phyloP scores from a whole-genome alignment of 2,797 vertebrate genomes.

The Ptychadena robeensis region DNA sequence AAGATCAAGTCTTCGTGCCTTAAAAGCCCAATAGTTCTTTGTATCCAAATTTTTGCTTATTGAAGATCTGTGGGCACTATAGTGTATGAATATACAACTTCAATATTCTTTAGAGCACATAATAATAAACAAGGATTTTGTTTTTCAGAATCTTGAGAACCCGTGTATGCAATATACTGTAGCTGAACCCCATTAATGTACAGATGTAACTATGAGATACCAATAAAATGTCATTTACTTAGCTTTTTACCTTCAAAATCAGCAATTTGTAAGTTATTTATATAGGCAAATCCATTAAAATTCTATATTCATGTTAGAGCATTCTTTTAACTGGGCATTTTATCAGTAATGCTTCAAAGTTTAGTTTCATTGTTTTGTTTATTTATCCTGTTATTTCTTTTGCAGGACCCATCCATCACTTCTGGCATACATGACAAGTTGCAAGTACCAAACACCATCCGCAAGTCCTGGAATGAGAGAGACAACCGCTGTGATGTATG shows the following conservation, averaged over 20 bases:
- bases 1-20: no score
- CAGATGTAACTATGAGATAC: background rate
- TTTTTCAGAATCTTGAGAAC: background rate
- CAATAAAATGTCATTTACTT: background rate
- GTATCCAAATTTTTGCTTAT: no score
- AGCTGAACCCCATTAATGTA: background rate
- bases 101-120: slow-evolving; percentile 1
- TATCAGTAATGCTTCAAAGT: background rate
- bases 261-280: background rate
- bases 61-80: no score
- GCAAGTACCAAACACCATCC: slow-evolving; percentile 84
- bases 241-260: no score
- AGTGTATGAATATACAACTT: background rate
- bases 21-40: no score
- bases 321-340: background rate
- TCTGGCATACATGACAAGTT: slow-evolving; percentile 89
- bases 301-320: background rate
- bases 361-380: background rate
- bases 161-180: background rate
- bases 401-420: slow-evolving; percentile 85
- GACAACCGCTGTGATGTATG: slow-evolving; percentile 91
- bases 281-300: background rate
- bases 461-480: slow-evolving; percentile 87
- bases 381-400: slow-evolving; percentile 48
- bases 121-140: background rate